phyloP scores from a whole-genome alignment of 2,113 vertebrate species.

The Protomyctophum bolini region DNA sequence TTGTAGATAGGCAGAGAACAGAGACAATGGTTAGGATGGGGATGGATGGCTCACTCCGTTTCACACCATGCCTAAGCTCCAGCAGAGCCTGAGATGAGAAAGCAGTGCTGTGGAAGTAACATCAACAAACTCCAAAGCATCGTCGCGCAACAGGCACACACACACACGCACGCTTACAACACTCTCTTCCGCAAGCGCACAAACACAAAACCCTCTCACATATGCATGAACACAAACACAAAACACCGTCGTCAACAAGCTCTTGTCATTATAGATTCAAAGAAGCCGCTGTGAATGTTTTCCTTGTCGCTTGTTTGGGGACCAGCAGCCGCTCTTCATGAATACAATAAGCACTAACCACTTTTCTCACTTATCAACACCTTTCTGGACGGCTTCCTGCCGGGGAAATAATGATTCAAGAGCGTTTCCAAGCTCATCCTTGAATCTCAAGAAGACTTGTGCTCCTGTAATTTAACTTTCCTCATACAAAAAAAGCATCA shows the following conservation, averaged over 20 bases:
- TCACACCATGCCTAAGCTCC: slow-evolving; percentile 18
- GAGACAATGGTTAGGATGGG: neutral
- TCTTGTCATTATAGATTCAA: slow-evolving; percentile 4
- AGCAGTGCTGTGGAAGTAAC: slow-evolving; percentile 8
- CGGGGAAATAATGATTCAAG: no score
- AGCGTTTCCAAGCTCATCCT: no score
- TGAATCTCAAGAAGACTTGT: no score
- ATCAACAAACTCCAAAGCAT: neutral
- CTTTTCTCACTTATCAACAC: no score
- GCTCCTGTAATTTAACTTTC: no score
- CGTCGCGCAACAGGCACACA: neutral
- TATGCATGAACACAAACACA: slow-evolving; percentile 1
- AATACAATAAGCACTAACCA: neutral
- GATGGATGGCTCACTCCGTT: neutral
- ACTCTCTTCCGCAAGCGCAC: no score
- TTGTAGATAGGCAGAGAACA: slow-evolving; percentile 23
- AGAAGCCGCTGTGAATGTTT: slow-evolving; percentile 10
- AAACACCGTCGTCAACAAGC: no score
- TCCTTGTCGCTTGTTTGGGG: slow-evolving; percentile 1
- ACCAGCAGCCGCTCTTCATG: slow-evolving; percentile 5
- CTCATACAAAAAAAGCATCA: no score
- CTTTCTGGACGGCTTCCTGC: no score
- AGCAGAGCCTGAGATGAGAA: slow-evolving; percentile 10
- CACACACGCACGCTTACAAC: slow-evolving; percentile 5
- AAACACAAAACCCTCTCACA: neutral